Evolutionary conservation across 2,797 vertebrate genomes (phyloP), one percentile per base, ranked within the genome.

Genomic region (Spinus pinus): DNA sequence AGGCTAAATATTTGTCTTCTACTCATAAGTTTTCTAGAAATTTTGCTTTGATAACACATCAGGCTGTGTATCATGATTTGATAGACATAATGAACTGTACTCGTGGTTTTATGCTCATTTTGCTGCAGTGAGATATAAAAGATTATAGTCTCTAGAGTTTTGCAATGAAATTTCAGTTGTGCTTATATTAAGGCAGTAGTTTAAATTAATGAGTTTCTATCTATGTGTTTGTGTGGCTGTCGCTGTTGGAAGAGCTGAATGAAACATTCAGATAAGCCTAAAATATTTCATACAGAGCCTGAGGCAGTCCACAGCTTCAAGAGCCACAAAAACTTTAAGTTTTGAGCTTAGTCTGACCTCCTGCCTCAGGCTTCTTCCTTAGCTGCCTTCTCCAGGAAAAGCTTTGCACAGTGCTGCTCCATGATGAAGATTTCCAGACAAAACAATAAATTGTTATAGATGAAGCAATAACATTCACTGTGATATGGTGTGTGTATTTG

Each of bases 161-260:
- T 67, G n/a, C 49, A 73, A 62, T 41, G n/a, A 7, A 77, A 77
- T 82, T 70, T 16, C 0, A 5, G 21, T 41, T 87, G 71, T 24
- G 10, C 15, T 73, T 49, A 39, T 44, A 64, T 79, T 81, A 78
- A 79, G 33, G 21, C 9, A 74, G 28, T 33, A 79, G 33, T 71
- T 83, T 56, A 86, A 88, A 86, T 86, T 81, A 51, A 49, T 84
- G 54, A 47, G 14, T 75, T 89, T 24, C 42, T 57, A 4, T 41
- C 53, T 91, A 7, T 42, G 6, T 58, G 50, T 69, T 94, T 81
- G 21, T 33, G 15, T 54, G 44, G 5, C 42, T 92, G 42, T 41
- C 60, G 49, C 35, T 69, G 14, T 54, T 73, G 25, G 21, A 54
- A 81, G 14, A 86, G 11, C 14, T 73, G 41, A 81, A 35, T 51